Evolutionary conservation across 2,113 vertebrate genomes (phyloP), one percentile per base, ranked within the genome.

Genomic region (Catagonus wagneri): DNA sequence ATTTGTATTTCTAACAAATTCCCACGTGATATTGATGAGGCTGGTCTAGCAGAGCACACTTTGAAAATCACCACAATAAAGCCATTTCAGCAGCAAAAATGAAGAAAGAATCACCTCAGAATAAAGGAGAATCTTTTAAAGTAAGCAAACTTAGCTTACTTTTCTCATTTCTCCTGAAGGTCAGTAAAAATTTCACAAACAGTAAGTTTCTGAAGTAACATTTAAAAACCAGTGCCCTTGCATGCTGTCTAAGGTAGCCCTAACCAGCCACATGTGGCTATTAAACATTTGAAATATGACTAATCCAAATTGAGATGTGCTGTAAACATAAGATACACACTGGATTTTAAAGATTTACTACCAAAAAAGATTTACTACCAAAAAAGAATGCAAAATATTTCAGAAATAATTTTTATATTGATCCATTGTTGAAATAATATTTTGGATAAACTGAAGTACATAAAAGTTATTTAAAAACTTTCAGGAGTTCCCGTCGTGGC

Each of bases 101-200:
- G 27, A 78, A 29, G 36, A 65, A 23, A 68, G 19, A 6, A 6
- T 61, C 39, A 80, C 71, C 23, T 78, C 78, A 6, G 29, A 76
- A 71, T 78, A 85, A 84, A 89, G 16, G 13, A 84, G 52, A 60
- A 34, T 66, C 22, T 66, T 66, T 91, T 75, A 80, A 96, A 68
- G 27, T 65, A 23, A 94, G n/a, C 65, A 84, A 89, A 90, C 22
- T 76, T 50, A 29, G 34, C 50, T 90, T 68, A 39, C 14, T 69
- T 83, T 66, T 69, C 60, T 92, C 17, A 60, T 74, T 96, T 97
- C 69, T 95, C 61, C 20, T 11, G 6, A 66, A 66, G 15, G n/a
- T 85, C 54, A 61, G n/a, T 32, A 63, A 29, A 93, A 65, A n/a
- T 61, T 79, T 92, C 68, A 93, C 39, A 78, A 92, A 92, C 9